Base-by-base conservation (phyloP, 2,113 vertebrate genomes). In the Tauraco erythrolophus region DNA sequence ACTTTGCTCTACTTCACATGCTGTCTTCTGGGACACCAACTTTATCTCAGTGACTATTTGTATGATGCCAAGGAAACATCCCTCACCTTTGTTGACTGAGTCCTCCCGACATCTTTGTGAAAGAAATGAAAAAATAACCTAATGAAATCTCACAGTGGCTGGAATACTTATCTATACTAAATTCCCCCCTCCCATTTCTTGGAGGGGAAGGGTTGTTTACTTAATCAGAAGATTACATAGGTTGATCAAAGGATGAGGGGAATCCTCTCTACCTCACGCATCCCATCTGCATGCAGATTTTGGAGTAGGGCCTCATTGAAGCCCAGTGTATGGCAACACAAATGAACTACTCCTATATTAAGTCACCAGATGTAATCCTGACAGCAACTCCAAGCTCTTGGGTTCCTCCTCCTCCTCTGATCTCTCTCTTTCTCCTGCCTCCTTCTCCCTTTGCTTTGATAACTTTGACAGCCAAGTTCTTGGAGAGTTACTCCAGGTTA, bases 401-500 rank as follows among this genome's bases (percentile, higher is more conserved):
- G 28, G 58, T 80, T 86, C 96, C 94, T 94, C 94, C 95, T 94
- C 94, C 95, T 97, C 43, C 96, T 97, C 96, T 98, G 97, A 97
- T 98, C 97, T 97, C 87, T 81, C 71, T 65, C 91, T 86, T 85
- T 89, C 71, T 86, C 60, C 41, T 74, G 90, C 85, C 72, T 97
- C 96, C 87, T 76, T 91, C 84, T 95, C 94, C 68, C 62, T 96
- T 95, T 94, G 85, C 96, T 96, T 97, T 94, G 95, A 98, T 86
- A 75, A 84, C 93, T 95, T 94, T 94, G 97, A 98, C 96, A 98
- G 96, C 87, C 95, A 98, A 98, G 94, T 95, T 96, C 95, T 98
- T 96, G 84, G 96, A 97, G 95, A 97, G 97, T 97, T 97, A 97
- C 96, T 98, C 94, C 95, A 98, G 96, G 98, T 96, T 98, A 98